Evolutionary conservation across 2,888 invertebrate species (phyloP).

Genomic region (Nomada hirtipes): DNA sequence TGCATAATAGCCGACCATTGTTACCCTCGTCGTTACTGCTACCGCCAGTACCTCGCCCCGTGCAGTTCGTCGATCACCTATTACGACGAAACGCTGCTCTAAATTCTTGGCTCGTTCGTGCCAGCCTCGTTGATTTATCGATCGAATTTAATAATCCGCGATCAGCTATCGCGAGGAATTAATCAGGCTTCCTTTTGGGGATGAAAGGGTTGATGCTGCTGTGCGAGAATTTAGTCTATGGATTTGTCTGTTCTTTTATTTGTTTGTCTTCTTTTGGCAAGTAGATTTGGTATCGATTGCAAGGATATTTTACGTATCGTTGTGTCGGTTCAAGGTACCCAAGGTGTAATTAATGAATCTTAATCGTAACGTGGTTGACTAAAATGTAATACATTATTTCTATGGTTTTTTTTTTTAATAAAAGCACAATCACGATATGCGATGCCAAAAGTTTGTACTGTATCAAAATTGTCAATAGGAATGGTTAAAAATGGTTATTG

Average conservation of each 20-base stretch:
- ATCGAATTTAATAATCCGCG: conserved; percentile 27
- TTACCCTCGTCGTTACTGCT: conserved; percentile 37
- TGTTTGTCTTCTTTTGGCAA: neutral
- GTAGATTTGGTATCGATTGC: no score
- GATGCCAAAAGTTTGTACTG: no score
- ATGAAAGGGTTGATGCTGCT: neutral
- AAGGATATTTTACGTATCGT: no score
- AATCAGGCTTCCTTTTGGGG: conserved; percentile 19
- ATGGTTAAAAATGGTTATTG: no score
- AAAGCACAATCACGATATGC: no score
- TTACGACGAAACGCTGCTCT: conserved; percentile 24
- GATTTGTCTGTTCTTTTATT: neutral
- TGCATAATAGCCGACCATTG: conserved; percentile 56
- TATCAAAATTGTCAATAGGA: no score
- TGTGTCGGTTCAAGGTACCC: no score
- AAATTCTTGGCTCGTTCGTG: conserved; percentile 32
- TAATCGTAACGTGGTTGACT: no score
- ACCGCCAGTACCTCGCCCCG: conserved; percentile 2
- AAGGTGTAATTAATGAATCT: no score
- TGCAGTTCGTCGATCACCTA: conserved; percentile 24
- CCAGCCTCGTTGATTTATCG: conserved; percentile 25
- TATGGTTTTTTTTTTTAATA: no score
- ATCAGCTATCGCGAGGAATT: conserved; percentile 19
- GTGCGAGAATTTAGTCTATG: neutral
- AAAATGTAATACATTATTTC: no score